Conservation (phyloP, 2,113 vertebrate genomes). For the Bujurquina vittata region DNA sequence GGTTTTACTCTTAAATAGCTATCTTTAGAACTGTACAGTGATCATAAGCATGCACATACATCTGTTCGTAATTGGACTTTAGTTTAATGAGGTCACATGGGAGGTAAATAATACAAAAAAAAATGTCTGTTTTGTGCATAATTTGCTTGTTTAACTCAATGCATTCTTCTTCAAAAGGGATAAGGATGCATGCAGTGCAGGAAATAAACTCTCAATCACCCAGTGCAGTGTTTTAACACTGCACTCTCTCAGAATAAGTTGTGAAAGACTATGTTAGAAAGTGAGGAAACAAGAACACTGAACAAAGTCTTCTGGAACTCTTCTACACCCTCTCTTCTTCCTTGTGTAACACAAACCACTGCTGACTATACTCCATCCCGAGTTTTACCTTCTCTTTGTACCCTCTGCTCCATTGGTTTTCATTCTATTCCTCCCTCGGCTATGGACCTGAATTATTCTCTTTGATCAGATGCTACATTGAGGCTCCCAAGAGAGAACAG, state of each 20-base stretch:
- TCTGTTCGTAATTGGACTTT: background rate
- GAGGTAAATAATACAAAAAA: slow-evolving; percentile 21
- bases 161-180: background rate
- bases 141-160: slow-evolving; percentile 1
- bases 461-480: slow-evolving; percentile 72
- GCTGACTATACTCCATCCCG: slow-evolving; percentile 41
- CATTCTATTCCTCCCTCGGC: slow-evolving; percentile 42
- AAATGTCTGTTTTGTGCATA: background rate
- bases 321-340: background rate
- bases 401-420: slow-evolving; percentile 49
- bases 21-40: background rate
- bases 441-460: slow-evolving; percentile 76
- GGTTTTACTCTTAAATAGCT: slow-evolving; percentile 6
- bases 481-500: slow-evolving; percentile 44
- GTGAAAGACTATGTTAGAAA: slow-evolving; percentile 9
- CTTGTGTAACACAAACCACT: slow-evolving; percentile 32
- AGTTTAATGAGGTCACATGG: slow-evolving; percentile 53
- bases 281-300: slow-evolving; percentile 14
- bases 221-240: background rate
- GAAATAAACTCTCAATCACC: slow-evolving; percentile 1
- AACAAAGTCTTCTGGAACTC: background rate
- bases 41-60: background rate
- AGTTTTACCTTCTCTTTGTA: slow-evolving; percentile 69
- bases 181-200: background rate
- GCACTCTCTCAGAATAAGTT: background rate